phyloP scores from a whole-genome alignment of 2,797 vertebrate genomes.

The Morelia viridis region DNA sequence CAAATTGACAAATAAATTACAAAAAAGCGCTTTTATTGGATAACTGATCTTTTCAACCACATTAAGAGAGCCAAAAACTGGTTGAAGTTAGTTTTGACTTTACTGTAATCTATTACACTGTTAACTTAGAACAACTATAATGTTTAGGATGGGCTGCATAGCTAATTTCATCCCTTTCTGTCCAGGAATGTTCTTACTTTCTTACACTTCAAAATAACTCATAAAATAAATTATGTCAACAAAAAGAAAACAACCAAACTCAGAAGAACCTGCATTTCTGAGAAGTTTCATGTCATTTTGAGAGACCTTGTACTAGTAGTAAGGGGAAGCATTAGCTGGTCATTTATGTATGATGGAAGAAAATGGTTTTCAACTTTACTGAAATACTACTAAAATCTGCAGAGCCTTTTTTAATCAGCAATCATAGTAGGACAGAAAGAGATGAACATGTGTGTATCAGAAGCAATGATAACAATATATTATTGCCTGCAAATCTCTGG shows the following conservation, averaged over 20 bases:
- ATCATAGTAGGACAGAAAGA: background rate
- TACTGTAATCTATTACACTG: background rate
- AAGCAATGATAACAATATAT: background rate
- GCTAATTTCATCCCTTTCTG: background rate
- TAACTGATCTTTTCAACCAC: background rate
- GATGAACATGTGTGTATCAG: background rate
- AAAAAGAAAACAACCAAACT: background rate
- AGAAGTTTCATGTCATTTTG: background rate
- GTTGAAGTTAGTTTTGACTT: background rate
- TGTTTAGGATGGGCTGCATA: background rate
- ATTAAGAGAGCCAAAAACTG: background rate
- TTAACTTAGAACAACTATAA: background rate
- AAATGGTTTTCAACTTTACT: background rate
- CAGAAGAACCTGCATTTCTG: background rate
- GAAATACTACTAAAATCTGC: background rate
- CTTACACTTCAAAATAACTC: background rate
- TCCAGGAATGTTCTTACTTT: background rate
- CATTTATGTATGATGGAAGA: background rate
- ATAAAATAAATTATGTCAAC: background rate
- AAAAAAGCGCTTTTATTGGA: background rate
- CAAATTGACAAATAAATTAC: background rate
- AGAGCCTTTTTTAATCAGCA: background rate
- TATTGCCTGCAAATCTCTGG: background rate
- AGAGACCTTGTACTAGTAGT: background rate
- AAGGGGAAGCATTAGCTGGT: background rate